Conservation (phyloP, 2,888 invertebrate species). For the Halictus ligatus region DNA sequence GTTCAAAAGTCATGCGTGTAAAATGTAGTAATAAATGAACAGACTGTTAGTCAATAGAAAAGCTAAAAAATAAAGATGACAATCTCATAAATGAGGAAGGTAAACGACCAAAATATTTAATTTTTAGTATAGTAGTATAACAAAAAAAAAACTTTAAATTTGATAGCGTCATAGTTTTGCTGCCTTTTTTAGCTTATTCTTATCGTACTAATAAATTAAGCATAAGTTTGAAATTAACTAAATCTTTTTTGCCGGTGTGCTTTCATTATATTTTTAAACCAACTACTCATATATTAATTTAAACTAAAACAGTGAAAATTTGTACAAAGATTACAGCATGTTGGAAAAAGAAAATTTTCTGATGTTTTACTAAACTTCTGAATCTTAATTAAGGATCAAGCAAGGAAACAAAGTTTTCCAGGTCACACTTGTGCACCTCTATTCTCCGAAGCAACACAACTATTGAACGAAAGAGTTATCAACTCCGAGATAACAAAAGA, state of each 20-base stretch:
- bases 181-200: no score
- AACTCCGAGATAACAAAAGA: not conserved
- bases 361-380: not conserved
- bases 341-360: not conserved
- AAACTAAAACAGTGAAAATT: not conserved
- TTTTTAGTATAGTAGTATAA: no score
- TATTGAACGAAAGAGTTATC: not conserved
- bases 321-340: not conserved
- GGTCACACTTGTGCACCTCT: not conserved
- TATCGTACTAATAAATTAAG: no score
- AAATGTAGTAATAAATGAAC: no score
- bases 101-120: no score
- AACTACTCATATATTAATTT: not conserved
- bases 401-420: not conserved
- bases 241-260: not conserved
- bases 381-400: not conserved
- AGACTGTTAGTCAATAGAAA: no score
- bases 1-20: no score
- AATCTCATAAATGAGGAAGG: no score
- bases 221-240: no score
- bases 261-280: not conserved
- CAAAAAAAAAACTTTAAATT: no score
- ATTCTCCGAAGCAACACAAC: not conserved
- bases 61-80: no score
- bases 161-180: no score